These are phyloP conservation scores for Aleiodes sp. DNA, from an alignment of 1,140 invertebrate species.

Conservation along the genomic window DNA sequence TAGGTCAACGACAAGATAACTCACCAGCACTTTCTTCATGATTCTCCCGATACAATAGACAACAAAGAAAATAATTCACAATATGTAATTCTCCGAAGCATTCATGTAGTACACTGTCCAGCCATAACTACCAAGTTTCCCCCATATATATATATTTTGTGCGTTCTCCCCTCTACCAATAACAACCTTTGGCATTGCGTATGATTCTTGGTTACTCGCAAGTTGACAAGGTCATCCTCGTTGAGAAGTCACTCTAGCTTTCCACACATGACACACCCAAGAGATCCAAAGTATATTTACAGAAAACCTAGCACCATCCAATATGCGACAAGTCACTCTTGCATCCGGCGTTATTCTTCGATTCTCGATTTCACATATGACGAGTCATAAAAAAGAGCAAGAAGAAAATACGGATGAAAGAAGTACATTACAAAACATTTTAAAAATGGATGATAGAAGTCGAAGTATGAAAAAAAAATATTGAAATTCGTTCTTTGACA, in stretches of 20 bases:
- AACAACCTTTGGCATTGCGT: not conserved
- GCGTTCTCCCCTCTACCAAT: conserved; percentile 8
- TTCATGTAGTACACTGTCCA: not conserved
- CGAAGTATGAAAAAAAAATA: not conserved
- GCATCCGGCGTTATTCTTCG: conserved; percentile 13
- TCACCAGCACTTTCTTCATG: conserved; percentile 14
- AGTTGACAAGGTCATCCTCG: conserved; percentile 20
- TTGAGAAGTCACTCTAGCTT: conserved; percentile 18
- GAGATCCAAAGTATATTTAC: not conserved
- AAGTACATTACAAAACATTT: no score
- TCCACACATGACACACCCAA: conserved; percentile 27
- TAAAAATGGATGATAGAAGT: no score
- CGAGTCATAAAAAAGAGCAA: not conserved
- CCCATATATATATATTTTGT: conserved; percentile 25
- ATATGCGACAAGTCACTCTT: not conserved
- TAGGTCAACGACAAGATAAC: conserved; percentile 4
- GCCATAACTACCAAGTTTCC: not conserved
- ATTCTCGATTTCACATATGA: not conserved
- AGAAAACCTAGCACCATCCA: not conserved
- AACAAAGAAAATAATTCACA: not conserved
- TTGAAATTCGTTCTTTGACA: not conserved
- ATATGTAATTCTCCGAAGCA: not conserved
- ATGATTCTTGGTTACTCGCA: not conserved
- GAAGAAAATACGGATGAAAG: no score
- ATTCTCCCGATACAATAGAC: not conserved